A percentile compares a stretch with the other conserved stretches of the same genome.
These are phyloP conservation scores for Contarinia nasturtii DNA, from an alignment of 1,140 invertebrate genomes.

Conservation along the genomic window DNA sequence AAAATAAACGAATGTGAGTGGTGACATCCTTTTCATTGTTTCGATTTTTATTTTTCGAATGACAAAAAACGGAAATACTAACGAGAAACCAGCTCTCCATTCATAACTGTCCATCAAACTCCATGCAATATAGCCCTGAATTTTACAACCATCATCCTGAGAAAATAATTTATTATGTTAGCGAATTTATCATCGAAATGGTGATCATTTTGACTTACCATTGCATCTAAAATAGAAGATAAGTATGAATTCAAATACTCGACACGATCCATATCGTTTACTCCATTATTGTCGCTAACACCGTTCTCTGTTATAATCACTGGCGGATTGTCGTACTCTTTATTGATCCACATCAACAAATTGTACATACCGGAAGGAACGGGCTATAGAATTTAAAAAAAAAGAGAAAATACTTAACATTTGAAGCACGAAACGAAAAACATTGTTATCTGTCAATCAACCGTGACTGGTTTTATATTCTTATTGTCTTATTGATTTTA, in stretches of 20 bases:
- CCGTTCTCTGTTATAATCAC: constrained; percentile 63
- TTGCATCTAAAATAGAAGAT: constrained; percentile 36
- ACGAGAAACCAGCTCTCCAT: constrained; percentile 44
- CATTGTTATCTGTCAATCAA: background rate
- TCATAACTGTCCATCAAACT: constrained; percentile 62
- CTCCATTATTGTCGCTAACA: constrained; percentile 20
- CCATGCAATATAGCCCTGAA: constrained; percentile 54
- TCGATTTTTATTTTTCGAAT: background rate
- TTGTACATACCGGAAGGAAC: constrained; percentile 48
- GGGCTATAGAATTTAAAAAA: constrained; percentile 19
- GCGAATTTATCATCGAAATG: no score
- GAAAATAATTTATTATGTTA: constrained; percentile 7
- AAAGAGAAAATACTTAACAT: background rate
- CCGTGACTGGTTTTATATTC: no score
- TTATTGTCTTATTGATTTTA: no score
- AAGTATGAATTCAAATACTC: constrained; percentile 43
- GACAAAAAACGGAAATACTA: constrained; percentile 12
- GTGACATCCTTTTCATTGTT: no score
- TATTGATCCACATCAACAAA: constrained; percentile 44
- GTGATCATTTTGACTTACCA: no score
- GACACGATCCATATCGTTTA: constrained; percentile 29
- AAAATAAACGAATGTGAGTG: background rate
- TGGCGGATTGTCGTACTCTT: constrained; percentile 41
- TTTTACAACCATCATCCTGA: constrained; percentile 38
- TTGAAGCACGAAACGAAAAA: background rate